These are phyloP conservation scores for Nyctibius bracteatus DNA, from an alignment of 2,113 vertebrate species.

Conservation along the genomic window DNA sequence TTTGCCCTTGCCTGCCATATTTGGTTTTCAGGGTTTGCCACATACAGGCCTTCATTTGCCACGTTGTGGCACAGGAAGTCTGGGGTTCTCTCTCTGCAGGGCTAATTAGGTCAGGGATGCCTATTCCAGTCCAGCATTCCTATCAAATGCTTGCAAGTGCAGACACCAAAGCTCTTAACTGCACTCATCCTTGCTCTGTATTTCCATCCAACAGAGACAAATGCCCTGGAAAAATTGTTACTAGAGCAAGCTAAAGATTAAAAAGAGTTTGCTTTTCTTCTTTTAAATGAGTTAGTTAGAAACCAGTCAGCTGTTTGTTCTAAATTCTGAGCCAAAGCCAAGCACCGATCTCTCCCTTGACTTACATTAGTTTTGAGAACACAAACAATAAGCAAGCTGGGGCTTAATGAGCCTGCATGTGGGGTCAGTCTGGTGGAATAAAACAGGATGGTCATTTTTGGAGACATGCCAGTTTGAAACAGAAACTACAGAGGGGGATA, in stretches of 20 bases:
- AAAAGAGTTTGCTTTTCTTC: not conserved
- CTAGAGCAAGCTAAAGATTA: not conserved
- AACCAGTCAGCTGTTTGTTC: not conserved
- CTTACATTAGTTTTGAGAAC: slow-evolving; percentile 33
- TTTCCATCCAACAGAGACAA: not conserved
- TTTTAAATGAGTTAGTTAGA: slow-evolving; percentile 6
- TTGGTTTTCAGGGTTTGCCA: not conserved
- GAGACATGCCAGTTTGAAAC: slow-evolving; percentile 33
- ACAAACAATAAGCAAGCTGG: slow-evolving; percentile 38
- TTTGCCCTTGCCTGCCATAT: not conserved
- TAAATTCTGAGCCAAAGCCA: not conserved
- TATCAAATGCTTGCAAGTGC: not conserved
- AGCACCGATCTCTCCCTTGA: not conserved
- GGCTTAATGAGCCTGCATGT: slow-evolving; percentile 1
- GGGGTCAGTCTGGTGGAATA: slow-evolving; percentile 33
- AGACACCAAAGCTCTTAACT: not conserved
- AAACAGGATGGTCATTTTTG: slow-evolving; percentile 37
- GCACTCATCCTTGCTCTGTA: not conserved
- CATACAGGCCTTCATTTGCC: not conserved
- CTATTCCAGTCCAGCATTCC: not conserved
- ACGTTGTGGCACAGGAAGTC: not conserved
- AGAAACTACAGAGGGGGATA: not conserved
- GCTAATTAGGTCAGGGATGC: not conserved
- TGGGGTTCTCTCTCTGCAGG: not conserved
- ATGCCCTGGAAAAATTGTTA: not conserved